phyloP scores from a whole-genome alignment of 2,797 vertebrate species.

The Clarias pachynema region DNA sequence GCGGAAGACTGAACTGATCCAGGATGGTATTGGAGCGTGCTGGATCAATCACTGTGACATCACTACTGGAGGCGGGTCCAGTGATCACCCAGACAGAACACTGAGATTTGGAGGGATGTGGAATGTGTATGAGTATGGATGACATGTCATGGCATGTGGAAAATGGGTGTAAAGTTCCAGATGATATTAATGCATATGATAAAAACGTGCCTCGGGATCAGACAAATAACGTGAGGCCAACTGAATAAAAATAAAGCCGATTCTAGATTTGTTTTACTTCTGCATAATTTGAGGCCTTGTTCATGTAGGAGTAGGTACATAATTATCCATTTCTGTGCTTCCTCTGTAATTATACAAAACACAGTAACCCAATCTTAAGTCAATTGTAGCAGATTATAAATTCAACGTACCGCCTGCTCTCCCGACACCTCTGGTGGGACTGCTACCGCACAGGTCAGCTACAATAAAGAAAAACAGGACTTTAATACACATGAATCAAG shows the following conservation, averaged over 20 bases:
- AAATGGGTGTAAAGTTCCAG: neutral
- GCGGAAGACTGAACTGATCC: conserved; percentile 83
- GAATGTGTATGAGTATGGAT: conserved; percentile 55
- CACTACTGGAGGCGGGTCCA: conserved; percentile 81
- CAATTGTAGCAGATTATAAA: conserved; percentile 31
- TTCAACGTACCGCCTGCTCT: conserved; percentile 72
- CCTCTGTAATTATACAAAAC: neutral
- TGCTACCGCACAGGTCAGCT: conserved; percentile 78
- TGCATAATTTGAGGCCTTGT: neutral
- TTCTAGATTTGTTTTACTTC: neutral
- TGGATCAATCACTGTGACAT: conserved; percentile 83
- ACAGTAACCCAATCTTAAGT: neutral
- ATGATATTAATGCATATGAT: neutral
- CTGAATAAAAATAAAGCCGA: neutral
- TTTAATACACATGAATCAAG: neutral
- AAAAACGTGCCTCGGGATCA: conserved; percentile 6
- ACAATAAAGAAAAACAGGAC: conserved; percentile 34
- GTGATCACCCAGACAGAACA: conserved; percentile 83
- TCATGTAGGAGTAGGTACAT: neutral
- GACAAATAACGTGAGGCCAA: neutral
- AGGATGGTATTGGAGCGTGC: conserved; percentile 81
- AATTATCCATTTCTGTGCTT: neutral
- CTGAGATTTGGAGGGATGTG: conserved; percentile 60
- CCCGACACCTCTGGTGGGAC: conserved; percentile 76
- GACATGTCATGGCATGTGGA: conserved; percentile 31